Evolutionary conservation across 2,888 invertebrate species (phyloP).

Genomic region (Watsonalla binaria): DNA sequence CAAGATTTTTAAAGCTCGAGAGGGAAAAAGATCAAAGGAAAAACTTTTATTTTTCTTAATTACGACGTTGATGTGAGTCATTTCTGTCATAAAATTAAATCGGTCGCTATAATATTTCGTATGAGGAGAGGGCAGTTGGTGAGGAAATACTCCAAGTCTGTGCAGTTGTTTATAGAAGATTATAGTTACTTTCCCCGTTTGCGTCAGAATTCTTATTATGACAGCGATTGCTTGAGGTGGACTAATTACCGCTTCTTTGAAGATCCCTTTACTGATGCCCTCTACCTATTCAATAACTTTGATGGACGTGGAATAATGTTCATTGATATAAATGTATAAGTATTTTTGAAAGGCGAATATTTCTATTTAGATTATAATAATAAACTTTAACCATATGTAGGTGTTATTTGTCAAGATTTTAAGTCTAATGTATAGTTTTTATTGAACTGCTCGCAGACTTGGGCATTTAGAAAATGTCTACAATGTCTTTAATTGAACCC

Average conservation of each 20-base stretch:
- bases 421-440: too few species aligned
- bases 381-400: too few species aligned
- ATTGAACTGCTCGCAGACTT: too few species aligned
- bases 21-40: background rate
- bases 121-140: background rate
- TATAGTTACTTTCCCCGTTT: background rate
- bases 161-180: background rate
- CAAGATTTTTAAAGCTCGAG: background rate
- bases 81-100: conserved; percentile 1
- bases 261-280: too few species aligned
- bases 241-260: background rate
- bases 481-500: too few species aligned
- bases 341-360: too few species aligned
- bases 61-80: conserved; percentile 1
- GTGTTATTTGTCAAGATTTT: too few species aligned
- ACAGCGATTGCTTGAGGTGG: background rate
- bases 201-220: background rate
- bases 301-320: background rate
- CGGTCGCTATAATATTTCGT: conserved; percentile 1
- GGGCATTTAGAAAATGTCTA: too few species aligned
- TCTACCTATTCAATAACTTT: background rate
- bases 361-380: too few species aligned
- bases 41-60: conserved; percentile 1
- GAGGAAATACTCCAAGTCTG: background rate
- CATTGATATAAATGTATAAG: too few species aligned